A percentile compares a stretch with the other conserved stretches of the same genome.
phyloP scores from a whole-genome alignment of 1,140 invertebrate species.

The Drosophila simulans region DNA sequence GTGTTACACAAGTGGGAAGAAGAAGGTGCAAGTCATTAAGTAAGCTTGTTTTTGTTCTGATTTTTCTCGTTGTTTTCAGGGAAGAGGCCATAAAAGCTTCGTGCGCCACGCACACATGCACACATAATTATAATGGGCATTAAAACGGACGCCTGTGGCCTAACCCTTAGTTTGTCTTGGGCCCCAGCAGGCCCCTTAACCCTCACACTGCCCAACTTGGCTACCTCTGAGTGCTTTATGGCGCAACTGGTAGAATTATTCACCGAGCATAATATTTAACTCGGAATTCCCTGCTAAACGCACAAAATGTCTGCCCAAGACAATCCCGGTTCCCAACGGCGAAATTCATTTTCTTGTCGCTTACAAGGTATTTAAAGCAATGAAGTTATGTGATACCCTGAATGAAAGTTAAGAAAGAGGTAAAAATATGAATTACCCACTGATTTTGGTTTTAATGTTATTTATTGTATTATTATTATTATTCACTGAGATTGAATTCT shows the following conservation, averaged over 20 bases:
- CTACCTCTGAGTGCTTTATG: conserved; percentile 38
- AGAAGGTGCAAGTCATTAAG: conserved; percentile 74
- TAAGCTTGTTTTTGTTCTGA: conserved; percentile 77
- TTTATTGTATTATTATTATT: no score
- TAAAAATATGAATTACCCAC: background rate
- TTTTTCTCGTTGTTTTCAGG: conserved; percentile 45
- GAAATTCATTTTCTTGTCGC: conserved; percentile 31
- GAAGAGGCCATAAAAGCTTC: conserved; percentile 71
- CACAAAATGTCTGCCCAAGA: conserved; percentile 22
- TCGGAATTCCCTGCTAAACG: conserved; percentile 14
- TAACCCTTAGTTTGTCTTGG: conserved; percentile 51
- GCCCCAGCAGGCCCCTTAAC: conserved; percentile 21
- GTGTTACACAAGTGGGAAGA: conserved; percentile 35
- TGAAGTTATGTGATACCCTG: background rate
- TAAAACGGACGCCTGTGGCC: conserved; percentile 66
- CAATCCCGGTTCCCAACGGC: conserved; percentile 28
- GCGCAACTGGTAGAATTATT: conserved; percentile 46
- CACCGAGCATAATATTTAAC: conserved; percentile 12
- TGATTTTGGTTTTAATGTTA: background rate
- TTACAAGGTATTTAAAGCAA: conserved; percentile 32
- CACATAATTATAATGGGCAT: conserved; percentile 77
- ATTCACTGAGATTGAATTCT: no score
- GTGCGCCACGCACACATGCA: conserved; percentile 28
- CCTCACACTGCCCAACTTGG: background rate
- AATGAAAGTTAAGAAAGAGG: background rate